Evolutionary conservation across 2,888 invertebrate genomes (phyloP), one percentile per base, ranked within the genome.

Genomic region (Endomychus coccineus): DNA sequence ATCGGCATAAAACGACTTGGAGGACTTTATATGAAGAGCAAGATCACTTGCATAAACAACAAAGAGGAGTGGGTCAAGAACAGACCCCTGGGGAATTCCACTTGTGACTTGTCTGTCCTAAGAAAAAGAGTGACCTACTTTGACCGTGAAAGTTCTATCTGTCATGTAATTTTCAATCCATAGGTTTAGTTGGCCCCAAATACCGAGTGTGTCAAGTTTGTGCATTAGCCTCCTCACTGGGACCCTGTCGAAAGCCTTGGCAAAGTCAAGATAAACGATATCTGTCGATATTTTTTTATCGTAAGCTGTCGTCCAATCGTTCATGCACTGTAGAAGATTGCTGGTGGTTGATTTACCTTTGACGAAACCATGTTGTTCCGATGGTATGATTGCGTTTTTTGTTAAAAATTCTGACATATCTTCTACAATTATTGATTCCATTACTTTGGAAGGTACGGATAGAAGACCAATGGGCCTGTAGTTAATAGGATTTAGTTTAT

Each of bases 391-490:
- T 15, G 14, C 5, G 16, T 30, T 2, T 17, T 4, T 10, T 16
- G 19, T 10, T 3, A 30, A 15, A 23, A 32, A 32, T 13, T 22
- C 14, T 2, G 32, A 14, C 32, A 32, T 32, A 3, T 32, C 23
- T 15, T 32, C 32, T 4, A 16, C 22, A 23, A 32, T 32, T 21
- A 32, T 32, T 21, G 23, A 13, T 23, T 32, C 32, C 32, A 32
- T 32, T 14, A 32, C 2, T 23, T 23, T 32, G 16, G 22, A 14
- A 15, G 16, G 14, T 15, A 32, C 32, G n/a, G 23, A 23, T 3
- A 32, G 32, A 15, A 32, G 32, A 32, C 22, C 23, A 15, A 23
- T 32, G 13, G 32, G 23, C 14, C 22, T 13, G 23, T 23, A 32
- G 22, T 32, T 32, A 5, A 15, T 23, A 3, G 32, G 16, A 15